These are phyloP conservation scores for Drosophila seclusa DNA, from an alignment of 2,888 invertebrate species.

Conservation along the genomic window DNA sequence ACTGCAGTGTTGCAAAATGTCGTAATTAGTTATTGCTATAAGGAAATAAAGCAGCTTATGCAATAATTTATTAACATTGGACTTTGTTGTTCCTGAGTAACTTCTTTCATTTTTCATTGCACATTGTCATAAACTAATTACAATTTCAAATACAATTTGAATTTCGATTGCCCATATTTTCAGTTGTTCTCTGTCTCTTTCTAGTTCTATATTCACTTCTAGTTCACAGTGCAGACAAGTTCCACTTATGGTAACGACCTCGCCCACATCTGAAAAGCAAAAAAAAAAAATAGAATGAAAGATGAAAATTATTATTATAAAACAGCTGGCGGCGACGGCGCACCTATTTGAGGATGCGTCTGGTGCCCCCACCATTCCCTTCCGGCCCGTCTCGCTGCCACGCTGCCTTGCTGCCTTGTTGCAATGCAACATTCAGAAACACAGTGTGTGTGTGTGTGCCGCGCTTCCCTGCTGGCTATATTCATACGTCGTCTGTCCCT, in stretches of 20 bases:
- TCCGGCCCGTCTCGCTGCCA: conserved; percentile 29
- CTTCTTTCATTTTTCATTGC: neutral
- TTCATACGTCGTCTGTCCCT: conserved; percentile 1
- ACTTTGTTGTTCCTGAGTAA: neutral
- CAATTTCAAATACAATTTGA: neutral
- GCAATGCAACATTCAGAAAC: conserved; percentile 42
- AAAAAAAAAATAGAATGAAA: conserved; percentile 25
- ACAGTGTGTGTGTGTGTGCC: neutral
- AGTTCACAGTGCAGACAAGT: conserved; percentile 28
- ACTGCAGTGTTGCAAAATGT: neutral
- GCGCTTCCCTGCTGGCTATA: conserved; percentile 42
- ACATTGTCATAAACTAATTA: neutral
- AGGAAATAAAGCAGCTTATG: neutral
- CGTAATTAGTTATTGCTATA: neutral
- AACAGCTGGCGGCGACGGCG: conserved; percentile 69
- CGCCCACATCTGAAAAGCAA: conserved; percentile 35
- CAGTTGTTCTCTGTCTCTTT: neutral
- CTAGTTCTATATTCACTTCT: neutral
- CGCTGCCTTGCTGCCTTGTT: conserved; percentile 22
- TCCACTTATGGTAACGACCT: conserved; percentile 50
- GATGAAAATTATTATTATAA: conserved; percentile 67
- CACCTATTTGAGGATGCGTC: conserved; percentile 68
- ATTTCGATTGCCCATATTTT: conserved; percentile 17
- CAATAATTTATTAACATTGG: neutral
- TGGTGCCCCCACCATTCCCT: conserved; percentile 42